Conservation (phyloP, 2,113 vertebrate species). For the Telmatochromis sp. region DNA sequence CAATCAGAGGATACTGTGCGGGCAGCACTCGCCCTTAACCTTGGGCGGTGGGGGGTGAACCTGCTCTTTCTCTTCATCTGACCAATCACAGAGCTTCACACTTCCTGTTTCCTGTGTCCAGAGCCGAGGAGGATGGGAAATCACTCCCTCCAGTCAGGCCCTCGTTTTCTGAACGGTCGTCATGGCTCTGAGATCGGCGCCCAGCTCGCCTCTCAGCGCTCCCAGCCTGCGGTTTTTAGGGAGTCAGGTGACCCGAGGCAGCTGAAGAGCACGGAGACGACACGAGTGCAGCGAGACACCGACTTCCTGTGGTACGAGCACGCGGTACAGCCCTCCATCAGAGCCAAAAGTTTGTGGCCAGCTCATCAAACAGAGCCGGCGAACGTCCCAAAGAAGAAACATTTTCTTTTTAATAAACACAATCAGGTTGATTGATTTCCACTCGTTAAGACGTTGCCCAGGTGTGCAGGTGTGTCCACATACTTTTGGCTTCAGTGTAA, state of each 20-base stretch:
- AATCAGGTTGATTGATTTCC: neutral
- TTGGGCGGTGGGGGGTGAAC: neutral
- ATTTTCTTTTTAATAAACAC: neutral
- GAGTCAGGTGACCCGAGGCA: slow-evolving; percentile 49
- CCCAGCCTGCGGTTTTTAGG: slow-evolving; percentile 60
- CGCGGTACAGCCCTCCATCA: neutral
- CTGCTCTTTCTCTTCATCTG: neutral
- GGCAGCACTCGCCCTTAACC: neutral
- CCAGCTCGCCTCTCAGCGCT: neutral
- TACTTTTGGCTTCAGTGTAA: neutral
- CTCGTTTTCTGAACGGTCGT: slow-evolving; percentile 51
- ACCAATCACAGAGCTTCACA: neutral
- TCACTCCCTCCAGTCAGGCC: slow-evolving; percentile 16
- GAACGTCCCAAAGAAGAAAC: neutral
- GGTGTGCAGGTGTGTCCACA: neutral
- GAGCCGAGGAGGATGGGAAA: slow-evolving; percentile 42
- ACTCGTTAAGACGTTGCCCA: neutral
- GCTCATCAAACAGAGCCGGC: neutral
- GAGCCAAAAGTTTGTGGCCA: neutral
- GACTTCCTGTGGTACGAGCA: slow-evolving; percentile 77
- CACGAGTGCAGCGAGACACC: slow-evolving; percentile 68
- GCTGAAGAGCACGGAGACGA: slow-evolving; percentile 60
- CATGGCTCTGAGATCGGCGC: slow-evolving; percentile 17
- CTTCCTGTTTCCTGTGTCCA: neutral
- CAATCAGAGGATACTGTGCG: neutral